Conservation (phyloP, 1,140 invertebrate species). For the Drosophila bipectinata region DNA sequence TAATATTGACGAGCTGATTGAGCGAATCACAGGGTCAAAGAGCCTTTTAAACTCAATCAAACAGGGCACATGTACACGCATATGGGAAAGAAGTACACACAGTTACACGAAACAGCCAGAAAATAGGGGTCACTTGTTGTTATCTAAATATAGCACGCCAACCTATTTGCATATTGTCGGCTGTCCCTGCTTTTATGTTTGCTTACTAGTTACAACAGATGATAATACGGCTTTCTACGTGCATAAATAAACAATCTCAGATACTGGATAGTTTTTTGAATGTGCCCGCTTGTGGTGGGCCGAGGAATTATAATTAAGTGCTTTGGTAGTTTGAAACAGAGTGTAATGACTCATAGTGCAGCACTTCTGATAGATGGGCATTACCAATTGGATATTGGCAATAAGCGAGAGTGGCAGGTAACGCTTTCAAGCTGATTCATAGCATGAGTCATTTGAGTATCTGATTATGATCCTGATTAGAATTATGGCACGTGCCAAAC, state of each 20-base stretch:
- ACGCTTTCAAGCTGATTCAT: conserved; percentile 14
- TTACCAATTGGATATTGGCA: conserved; percentile 14
- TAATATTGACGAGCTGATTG: conserved; percentile 53
- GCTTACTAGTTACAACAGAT: conserved; percentile 22
- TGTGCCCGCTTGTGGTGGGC: conserved; percentile 12
- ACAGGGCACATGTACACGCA: conserved; percentile 10
- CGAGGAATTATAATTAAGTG: background rate
- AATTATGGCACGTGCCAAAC: conserved; percentile 27
- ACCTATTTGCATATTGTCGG: conserved; percentile 27
- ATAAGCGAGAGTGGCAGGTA: no score
- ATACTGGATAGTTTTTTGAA: conserved; percentile 28
- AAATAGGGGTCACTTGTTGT: conserved; percentile 15
- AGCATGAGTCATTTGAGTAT: conserved; percentile 29
- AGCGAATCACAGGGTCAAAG: conserved; percentile 53
- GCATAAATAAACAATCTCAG: conserved; percentile 17
- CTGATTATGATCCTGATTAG: conserved; percentile 41
- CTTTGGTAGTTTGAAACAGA: background rate
- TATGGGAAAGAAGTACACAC: conserved; percentile 12
- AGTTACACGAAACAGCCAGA: conserved; percentile 16
- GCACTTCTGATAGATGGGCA: conserved; percentile 8
- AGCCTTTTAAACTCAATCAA: conserved; percentile 39
- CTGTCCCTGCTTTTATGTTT: conserved; percentile 17
- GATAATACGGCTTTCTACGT: conserved; percentile 22
- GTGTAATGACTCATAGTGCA: conserved; percentile 21
- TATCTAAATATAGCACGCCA: conserved; percentile 3